phyloP scores from a whole-genome alignment of 2,888 invertebrate species.

The Malthinus seriepunctatus region DNA sequence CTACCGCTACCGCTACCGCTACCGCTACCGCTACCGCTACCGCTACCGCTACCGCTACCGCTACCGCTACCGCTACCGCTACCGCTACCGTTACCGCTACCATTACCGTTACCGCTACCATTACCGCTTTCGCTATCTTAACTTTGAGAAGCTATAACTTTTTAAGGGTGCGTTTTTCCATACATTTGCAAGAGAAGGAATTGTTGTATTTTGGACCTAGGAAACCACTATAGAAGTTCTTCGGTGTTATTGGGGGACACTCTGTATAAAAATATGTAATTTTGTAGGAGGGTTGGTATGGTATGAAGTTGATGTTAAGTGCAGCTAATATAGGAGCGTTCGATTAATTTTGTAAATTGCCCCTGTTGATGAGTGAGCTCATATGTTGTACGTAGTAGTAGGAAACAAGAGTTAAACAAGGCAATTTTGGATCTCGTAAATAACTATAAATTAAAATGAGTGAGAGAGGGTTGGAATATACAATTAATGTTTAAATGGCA shows the following conservation, averaged over 20 bases:
- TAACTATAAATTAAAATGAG: conserved; percentile 15
- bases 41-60: too few relatives aligned
- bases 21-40: not conserved
- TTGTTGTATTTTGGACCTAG: too few relatives aligned
- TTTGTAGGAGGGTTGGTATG: too few relatives aligned
- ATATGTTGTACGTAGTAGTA: not conserved
- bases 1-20: not conserved
- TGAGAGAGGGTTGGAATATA: conserved; percentile 10
- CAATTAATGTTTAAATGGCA: conserved; percentile 22
- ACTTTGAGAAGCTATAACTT: too few relatives aligned
- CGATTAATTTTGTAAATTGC: conserved; percentile 5
- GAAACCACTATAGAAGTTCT: too few relatives aligned
- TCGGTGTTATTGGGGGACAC: too few relatives aligned
- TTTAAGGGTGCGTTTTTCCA: too few relatives aligned
- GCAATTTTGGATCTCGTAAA: conserved; percentile 15
- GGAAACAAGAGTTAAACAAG: conserved; percentile 16
- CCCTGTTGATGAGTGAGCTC: not conserved
- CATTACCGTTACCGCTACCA: too few relatives aligned
- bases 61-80: too few relatives aligned
- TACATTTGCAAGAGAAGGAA: too few relatives aligned
- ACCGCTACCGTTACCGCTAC: too few relatives aligned
- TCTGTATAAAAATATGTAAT: not conserved
- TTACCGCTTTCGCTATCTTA: too few relatives aligned
- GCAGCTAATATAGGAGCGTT: not conserved
- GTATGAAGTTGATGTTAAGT: not conserved